Evolutionary conservation across 2,888 invertebrate genomes (phyloP), one percentile per base, ranked within the genome.

Genomic region (Cataglyphis livida): DNA sequence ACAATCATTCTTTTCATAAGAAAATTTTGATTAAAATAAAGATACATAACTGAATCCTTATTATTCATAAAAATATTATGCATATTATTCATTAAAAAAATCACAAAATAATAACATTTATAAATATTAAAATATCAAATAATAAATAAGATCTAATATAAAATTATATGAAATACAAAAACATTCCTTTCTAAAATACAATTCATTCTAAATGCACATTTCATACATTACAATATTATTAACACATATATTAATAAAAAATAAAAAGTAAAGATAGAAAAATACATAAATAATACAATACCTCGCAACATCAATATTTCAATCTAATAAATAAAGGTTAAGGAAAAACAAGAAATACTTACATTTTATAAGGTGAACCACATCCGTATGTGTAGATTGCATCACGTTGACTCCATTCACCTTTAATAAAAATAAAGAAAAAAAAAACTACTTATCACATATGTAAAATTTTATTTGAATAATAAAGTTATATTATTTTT

Each of bases 341-440:
- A 18, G 4, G 0, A 32, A 32, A 44, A 70, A 79, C 18, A 32
- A 65, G 73, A 61, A 65, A 74, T 85, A 96, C 97, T 96, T 95
- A 99, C 99, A 97, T 97, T 98, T 97, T 93, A 99, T 99, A 95
- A 99, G 97, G 92, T 97, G 97, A 92, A 99, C 99, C 90, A 99
- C 99, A 94, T 99, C 98, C 92, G 98, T 97, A 93, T 99, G 99
- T 93, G 98, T 98, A 93, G 98, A 98, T 91, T 97, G 97, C 92
- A 97, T 97, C 84, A 99, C 99, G 92, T 98, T 97, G 88, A 97
- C 97, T 85, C 98, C 98, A 95, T 99, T 99, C 91, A 99, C 98
- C 96, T 98, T 95, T 91, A 90, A 85, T 76, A 88, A 61, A 81
- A 32, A 82, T 62, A 32, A 61, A 61, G 9, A 7, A 61, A 75